Base-by-base conservation (phyloP, 2,888 invertebrate species). In the Arrhopalites spinosus region DNA sequence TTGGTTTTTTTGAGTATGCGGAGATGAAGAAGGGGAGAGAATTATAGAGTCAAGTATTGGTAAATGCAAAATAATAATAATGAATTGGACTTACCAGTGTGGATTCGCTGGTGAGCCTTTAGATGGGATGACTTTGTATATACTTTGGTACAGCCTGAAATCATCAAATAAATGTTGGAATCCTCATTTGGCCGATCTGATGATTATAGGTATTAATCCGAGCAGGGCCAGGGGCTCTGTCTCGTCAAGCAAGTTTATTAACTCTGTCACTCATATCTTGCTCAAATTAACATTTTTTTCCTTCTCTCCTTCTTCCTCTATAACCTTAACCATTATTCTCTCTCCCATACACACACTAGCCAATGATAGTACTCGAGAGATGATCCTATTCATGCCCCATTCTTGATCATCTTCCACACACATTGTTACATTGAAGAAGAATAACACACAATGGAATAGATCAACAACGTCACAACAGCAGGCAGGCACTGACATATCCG, bases 61-160 rank as follows among this genome's bases (percentile, higher is more conserved):
- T n/a, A n/a, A n/a, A n/a, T n/a, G n/a, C n/a, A n/a, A n/a, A n/a
- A n/a, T n/a, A n/a, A n/a, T n/a, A n/a, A n/a, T n/a, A n/a, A n/a
- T n/a, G n/a, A n/a, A n/a, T n/a, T n/a, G n/a, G n/a, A n/a, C n/a
- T n/a, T 89, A 95, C 96, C 96, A 88, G 97, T 97, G 86, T 97
- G 97, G 87, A 97, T 96, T 87, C 97, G 90, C 87, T 97, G 96
- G 15, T 97, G 97, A 81, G 97, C 97, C 88, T 97, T 97, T 83
- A 97, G 89, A 87, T 97, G 97, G 84, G 96, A 97, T 88, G 96
- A 96, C 89, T 97, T 97, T 82, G 97, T 97, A 88, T 97, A 97
- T 82, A 96, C 96, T 89, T 97, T 97, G 84, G 93, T 90, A 88
- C 97, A 97, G 86, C 95, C 97, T 96, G 90, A 77, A 90, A 59